Percentiles rank a stretch among this genome's conserved stretches.
phyloP scores from a whole-genome alignment of 2,888 invertebrate genomes.

The Keiferia lycopersicella region DNA sequence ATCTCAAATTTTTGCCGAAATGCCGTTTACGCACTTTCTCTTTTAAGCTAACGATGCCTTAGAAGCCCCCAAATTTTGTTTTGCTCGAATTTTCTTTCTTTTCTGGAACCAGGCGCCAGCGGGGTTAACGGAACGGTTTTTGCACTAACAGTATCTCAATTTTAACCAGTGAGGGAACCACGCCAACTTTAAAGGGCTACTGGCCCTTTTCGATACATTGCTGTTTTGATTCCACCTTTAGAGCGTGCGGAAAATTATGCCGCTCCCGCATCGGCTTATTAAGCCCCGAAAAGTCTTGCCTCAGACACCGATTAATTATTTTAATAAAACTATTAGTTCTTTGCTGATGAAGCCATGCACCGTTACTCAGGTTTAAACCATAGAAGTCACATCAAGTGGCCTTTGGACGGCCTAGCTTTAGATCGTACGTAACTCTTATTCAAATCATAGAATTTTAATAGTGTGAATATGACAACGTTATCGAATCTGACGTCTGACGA shows the following conservation, averaged over 20 bases:
- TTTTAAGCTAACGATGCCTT: neutral
- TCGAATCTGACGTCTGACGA: no score
- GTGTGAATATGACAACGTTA: no score
- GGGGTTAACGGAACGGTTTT: constrained; percentile 34
- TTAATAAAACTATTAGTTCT: no score
- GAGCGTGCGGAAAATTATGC: no score
- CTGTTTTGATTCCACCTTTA: neutral
- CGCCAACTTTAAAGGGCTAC: constrained; percentile 41
- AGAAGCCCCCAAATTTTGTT: neutral
- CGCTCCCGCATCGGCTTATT: no score
- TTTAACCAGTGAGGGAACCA: constrained; percentile 30
- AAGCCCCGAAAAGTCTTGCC: no score
- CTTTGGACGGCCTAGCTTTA: no score
- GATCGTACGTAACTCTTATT: no score
- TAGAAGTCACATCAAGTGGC: no score
- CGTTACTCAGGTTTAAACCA: no score
- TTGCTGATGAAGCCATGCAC: no score
- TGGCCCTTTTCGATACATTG: constrained; percentile 1
- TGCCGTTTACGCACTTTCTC: constrained; percentile 8
- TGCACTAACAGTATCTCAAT: constrained; percentile 47
- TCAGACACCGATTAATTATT: neutral
- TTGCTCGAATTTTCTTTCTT: constrained; percentile 16
- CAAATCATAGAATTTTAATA: no score
- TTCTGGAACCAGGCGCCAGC: constrained; percentile 22
- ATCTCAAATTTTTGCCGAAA: neutral